Evolutionary conservation across 2,113 vertebrate species (phyloP), one percentile per base, ranked within the genome.

Genomic region (Tachycineta bicolor): DNA sequence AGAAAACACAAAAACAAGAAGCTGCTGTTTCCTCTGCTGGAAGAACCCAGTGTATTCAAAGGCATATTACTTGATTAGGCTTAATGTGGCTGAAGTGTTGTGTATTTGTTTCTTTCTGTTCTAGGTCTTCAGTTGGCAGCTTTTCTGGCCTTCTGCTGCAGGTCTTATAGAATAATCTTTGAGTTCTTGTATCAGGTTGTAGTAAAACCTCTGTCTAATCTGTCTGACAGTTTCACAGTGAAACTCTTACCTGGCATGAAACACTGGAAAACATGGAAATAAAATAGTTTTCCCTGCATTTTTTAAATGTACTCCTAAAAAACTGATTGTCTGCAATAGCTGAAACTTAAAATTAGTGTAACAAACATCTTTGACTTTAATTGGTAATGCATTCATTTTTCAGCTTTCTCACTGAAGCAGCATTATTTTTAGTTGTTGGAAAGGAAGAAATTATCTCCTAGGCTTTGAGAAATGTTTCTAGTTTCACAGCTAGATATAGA

Each of bases 1-100:
- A 55, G 43, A 89, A 41, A 87, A 58, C 59, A 79, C 14, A 28
- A 71, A 94, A 80, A 65, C 82, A 95, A 95, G 95, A 83, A 50
- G 60, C 34, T 69, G 68, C 62, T 29, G 39, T 56, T 97, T 96
- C 89, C 71, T 89, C 50, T 64, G 89, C 71, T 71, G 56, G 79
- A 56, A 88, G 34, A 77, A 75, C 65, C 20, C 58, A 34, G 25
- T 33, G 43, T 77, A 47, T 86, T 95, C 77, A 87, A 85, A 88
- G 89, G 31, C 59, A 71, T 11, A 5, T 23, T 81, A 63, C 28
- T 47, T 46, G 19, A 73, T 78, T 20, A 60, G 62, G 56, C 7
- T 83, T 39, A 19, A 1, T 3, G 14, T 28, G 43, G 67, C 12
- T 82, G 14, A 63, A 70, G 46, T 49, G 46, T 24, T 69, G 71